phyloP scores from a whole-genome alignment of 1,140 invertebrate species.

The Lordiphosa mommai region DNA sequence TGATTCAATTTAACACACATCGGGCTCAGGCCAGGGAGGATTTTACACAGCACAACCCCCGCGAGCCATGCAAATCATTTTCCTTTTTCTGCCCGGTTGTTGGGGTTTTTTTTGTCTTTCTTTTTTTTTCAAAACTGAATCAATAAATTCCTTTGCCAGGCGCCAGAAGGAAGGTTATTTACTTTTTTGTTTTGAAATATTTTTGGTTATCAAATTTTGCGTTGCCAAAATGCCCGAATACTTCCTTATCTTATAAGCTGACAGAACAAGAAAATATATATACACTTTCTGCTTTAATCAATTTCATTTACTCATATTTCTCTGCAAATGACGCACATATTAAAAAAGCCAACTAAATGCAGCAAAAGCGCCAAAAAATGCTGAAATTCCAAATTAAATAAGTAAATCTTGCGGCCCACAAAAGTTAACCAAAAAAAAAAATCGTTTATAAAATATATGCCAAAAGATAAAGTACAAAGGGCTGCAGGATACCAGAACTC shows the following conservation, averaged over 20 bases:
- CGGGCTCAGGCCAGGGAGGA: background rate
- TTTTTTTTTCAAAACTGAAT: conserved; percentile 40
- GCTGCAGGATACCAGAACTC: conserved; percentile 17
- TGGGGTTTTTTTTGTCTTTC: conserved; percentile 5
- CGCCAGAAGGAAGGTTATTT: conserved; percentile 32
- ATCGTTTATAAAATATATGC: conserved; percentile 15
- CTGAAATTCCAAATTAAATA: conserved; percentile 43
- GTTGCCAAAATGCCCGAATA: background rate
- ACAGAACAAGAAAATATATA: too few species aligned
- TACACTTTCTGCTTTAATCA: conserved; percentile 26
- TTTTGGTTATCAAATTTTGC: background rate
- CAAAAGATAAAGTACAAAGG: conserved; percentile 44
- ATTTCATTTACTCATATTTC: background rate
- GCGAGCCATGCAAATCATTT: conserved; percentile 59
- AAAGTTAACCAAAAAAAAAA: too few species aligned
- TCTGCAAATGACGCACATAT: conserved; percentile 19
- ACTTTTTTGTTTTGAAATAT: conserved; percentile 18
- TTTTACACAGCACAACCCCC: conserved; percentile 6
- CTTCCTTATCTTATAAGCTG: too few species aligned
- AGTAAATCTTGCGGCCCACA: conserved; percentile 61
- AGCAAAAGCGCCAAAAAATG: conserved; percentile 11
- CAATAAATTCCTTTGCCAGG: conserved; percentile 60
- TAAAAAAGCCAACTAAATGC: conserved; percentile 20
- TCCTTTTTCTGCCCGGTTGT: conserved; percentile 15
- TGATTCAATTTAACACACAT: conserved; percentile 67